A percentile compares a stretch with the other conserved stretches of the same genome.
Conservation (phyloP, 2,797 vertebrate species). For the Heliangelus exortis region DNA sequence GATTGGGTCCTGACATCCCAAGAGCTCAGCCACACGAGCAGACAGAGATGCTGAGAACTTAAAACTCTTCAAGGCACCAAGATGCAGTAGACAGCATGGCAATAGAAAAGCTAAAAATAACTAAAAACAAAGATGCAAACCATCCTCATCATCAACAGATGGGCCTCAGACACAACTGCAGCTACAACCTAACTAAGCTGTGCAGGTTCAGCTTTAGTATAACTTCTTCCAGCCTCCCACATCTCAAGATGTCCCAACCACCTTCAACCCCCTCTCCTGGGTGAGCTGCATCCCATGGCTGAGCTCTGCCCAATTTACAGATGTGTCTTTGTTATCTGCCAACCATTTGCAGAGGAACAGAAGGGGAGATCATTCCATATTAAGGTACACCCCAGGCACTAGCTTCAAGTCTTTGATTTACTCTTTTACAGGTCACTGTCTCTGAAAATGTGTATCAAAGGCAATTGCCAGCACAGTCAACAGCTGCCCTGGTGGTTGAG, state of each 20-base stretch:
- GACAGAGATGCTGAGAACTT: background rate
- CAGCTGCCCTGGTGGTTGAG: slow-evolving; percentile 17
- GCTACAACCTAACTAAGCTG: background rate
- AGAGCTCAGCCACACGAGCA: background rate
- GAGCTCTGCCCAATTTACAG: background rate
- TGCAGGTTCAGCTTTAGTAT: background rate
- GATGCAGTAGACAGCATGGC: background rate
- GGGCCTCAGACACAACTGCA: background rate
- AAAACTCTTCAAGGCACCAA: background rate
- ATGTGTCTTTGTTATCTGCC: background rate
- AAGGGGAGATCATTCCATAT: background rate
- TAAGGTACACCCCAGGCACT: background rate
- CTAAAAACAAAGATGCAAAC: background rate
- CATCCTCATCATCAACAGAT: background rate
- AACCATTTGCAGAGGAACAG: background rate
- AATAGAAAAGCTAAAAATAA: background rate
- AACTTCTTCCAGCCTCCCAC: background rate
- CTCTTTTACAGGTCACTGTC: slow-evolving; percentile 56
- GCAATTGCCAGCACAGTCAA: background rate
- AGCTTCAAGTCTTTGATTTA: slow-evolving; percentile 40
- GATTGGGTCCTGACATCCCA: background rate
- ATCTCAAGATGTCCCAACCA: background rate
- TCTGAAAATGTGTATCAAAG: slow-evolving; percentile 59
- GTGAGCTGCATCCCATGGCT: background rate
- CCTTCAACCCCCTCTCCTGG: background rate